Evolutionary conservation across 2,797 vertebrate genomes (phyloP), one percentile per base, ranked within the genome.

Genomic region (Falco naumanni): DNA sequence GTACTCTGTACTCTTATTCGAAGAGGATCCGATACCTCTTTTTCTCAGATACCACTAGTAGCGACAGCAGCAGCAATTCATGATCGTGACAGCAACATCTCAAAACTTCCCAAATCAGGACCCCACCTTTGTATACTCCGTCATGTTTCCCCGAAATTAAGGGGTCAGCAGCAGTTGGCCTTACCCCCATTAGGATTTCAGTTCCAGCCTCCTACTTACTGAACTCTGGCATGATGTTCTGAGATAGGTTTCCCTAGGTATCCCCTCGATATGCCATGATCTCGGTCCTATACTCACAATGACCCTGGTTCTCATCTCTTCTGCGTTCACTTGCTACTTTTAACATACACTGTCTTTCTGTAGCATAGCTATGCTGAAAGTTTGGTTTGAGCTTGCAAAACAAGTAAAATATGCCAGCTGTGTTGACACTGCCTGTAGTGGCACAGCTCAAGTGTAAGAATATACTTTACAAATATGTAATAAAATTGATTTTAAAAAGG

Each of bases 121-220:
- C 7, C 34, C 9, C 9, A 7, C 19, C 26, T 83, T 53, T 16
- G 20, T 53, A 7, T 50, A 24, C 6, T 59, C 48, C 28, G 13
- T 60, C 53, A 20, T 0, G 0, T 78, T 88, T 66, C 14, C 39
- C 22, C 10, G 6, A 51, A 1, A 29, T 29, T 43, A 60, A 33
- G 33, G 43, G 31, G 50, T 61, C 5, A 16, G 17, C n/a, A 53
- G 29, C 25, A 76, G 54, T 10, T 76, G 25, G 19, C 45, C 10
- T 75, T 68, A 28, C 1, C 1, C 22, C 6, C 20, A 5, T 4
- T 68, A 50, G 74, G 51, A 43, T 13, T 33, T 85, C 16, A 74
- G n/a, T 77, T 59, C 45, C 48, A 71, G 10, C 9, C 28, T 64
- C 17, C 25, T 64, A 17, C 28, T 68, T 71, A 26, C 19, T 1